phyloP scores from a whole-genome alignment of 1,140 invertebrate species.

The Colletes latitarsis region DNA sequence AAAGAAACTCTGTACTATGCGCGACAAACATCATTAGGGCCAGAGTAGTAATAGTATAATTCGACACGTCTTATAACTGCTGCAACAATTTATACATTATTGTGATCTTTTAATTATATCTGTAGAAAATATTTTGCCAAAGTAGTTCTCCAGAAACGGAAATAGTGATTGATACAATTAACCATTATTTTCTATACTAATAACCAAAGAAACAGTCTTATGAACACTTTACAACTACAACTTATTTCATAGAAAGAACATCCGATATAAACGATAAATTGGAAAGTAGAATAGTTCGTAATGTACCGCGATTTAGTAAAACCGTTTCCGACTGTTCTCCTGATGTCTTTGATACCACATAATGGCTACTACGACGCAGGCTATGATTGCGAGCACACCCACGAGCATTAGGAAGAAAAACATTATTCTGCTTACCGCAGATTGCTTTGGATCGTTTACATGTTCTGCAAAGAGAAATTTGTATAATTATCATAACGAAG shows the following conservation, averaged over 20 bases:
- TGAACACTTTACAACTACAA: conserved; percentile 41
- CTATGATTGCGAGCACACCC: conserved; percentile 89
- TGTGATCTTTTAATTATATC: conserved; percentile 1
- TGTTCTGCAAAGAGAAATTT: conserved; percentile 84
- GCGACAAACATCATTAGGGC: conserved; percentile 30
- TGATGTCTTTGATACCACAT: conserved; percentile 96
- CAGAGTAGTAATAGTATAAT: conserved; percentile 26
- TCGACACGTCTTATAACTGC: conserved; percentile 13
- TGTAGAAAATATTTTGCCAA: conserved; percentile 1
- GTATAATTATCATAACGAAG: conserved; percentile 1
- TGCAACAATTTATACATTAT: conserved; percentile 32
- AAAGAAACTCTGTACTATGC: conserved; percentile 46
- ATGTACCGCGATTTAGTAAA: conserved; percentile 85
- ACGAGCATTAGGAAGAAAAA: conserved; percentile 93
- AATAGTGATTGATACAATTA: conserved; percentile 14
- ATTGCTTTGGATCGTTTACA: conserved; percentile 92
- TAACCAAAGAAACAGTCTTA: conserved; percentile 55
- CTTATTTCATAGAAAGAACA: conserved; percentile 32
- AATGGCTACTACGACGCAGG: conserved; percentile 91
- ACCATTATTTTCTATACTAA: conserved; percentile 19
- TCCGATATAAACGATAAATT: conserved; percentile 45
- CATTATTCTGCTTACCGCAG: conserved; percentile 91
- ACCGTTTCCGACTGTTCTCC: conserved; percentile 93
- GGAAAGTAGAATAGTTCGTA: conserved; percentile 21
- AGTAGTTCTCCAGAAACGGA: conserved; percentile 9